phyloP scores from a whole-genome alignment of 2,888 invertebrate genomes.

The Chironomus riparius region DNA sequence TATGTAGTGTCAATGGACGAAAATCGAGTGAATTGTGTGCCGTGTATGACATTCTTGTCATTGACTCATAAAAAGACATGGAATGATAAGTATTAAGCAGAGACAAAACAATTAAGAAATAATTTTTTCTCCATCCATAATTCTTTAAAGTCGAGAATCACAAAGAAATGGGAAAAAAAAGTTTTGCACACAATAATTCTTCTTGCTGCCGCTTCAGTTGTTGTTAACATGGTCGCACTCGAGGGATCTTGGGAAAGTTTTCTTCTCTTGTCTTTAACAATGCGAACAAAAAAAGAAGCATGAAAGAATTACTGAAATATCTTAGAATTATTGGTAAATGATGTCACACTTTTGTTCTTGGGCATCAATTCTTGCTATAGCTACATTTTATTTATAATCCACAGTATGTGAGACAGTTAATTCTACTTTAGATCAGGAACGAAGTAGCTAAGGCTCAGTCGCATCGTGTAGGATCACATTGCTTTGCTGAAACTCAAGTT shows the following conservation, averaged over 20 bases:
- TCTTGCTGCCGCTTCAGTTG: not conserved
- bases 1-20: not conserved
- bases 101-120: not conserved
- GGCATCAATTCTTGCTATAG: too few species aligned
- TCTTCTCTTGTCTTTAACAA: not conserved
- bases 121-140: not conserved
- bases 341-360: too few species aligned
- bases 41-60: not conserved
- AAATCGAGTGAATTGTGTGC: not conserved
- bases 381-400: too few species aligned
- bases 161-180: too few species aligned
- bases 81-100: not conserved
- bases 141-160: not conserved
- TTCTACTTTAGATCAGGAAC: too few species aligned
- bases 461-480: too few species aligned
- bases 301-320: not conserved
- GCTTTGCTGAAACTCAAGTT: too few species aligned
- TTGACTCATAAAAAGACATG: not conserved
- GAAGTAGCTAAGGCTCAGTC: too few species aligned
- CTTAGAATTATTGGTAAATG: not conserved
- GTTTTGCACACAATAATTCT: not conserved
- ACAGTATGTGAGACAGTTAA: too few species aligned
- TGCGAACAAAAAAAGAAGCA: not conserved
- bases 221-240: not conserved
- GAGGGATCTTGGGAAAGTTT: not conserved